phyloP scores from a whole-genome alignment of 2,113 vertebrate species.

The Echinops telfairi region DNA sequence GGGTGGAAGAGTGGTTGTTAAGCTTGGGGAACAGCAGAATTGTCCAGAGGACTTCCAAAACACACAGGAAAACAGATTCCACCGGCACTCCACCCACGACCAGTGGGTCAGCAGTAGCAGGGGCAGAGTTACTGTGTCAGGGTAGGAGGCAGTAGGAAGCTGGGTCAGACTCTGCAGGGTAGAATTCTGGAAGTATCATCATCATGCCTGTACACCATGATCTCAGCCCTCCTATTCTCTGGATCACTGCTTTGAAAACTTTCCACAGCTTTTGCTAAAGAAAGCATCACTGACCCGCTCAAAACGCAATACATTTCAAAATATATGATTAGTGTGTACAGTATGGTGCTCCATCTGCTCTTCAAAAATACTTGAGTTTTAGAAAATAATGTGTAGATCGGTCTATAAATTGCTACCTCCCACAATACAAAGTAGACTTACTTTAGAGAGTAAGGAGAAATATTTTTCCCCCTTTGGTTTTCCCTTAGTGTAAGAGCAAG shows the following conservation, averaged over 20 bases:
- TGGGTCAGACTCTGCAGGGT: not conserved
- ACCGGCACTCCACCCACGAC: rapidly evolving
- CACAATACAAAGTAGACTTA: conserved; percentile 72
- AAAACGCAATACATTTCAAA: conserved; percentile 77
- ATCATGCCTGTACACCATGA: not conserved
- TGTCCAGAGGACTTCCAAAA: not conserved
- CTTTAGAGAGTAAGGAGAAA: conserved; percentile 56
- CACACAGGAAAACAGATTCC: not conserved
- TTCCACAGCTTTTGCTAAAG: conserved; percentile 69
- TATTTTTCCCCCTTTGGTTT: conserved; percentile 51
- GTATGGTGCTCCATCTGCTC: conserved; percentile 73
- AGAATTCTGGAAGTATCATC: not conserved
- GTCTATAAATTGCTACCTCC: conserved; percentile 80
- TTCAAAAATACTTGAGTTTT: conserved; percentile 75
- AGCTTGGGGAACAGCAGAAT: not conserved
- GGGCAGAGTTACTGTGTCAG: not conserved
- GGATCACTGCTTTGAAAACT: conserved; percentile 56
- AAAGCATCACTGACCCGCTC: conserved; percentile 70
- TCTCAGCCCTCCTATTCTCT: not conserved
- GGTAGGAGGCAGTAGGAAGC: rapidly evolving
- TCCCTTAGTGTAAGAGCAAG: conserved; percentile 21
- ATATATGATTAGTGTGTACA: conserved; percentile 74
- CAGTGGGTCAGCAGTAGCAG: not conserved
- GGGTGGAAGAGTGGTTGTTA: not conserved
- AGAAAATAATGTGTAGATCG: conserved; percentile 79